A percentile compares a stretch with the other conserved stretches of the same genome.
Conservation (phyloP, 2,797 vertebrate genomes). For the Lateolabrax maculatus region DNA sequence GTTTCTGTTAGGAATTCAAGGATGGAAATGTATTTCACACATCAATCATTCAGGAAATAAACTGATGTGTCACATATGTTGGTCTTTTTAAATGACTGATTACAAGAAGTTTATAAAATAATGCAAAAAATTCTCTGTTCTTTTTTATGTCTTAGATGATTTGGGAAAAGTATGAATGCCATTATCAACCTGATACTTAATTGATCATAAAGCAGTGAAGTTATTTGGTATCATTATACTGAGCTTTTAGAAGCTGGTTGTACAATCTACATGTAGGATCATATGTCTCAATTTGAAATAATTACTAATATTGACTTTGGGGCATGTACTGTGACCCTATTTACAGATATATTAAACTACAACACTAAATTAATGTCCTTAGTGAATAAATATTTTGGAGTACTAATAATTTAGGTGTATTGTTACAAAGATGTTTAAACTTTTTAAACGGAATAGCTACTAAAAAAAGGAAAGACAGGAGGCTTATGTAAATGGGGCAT, state of each 20-base stretch:
- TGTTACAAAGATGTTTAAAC: neutral
- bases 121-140: neutral
- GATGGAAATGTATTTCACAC: conserved; percentile 9
- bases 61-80: neutral
- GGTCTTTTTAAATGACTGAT: neutral
- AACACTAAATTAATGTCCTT: conserved; percentile 47
- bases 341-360: conserved; percentile 10
- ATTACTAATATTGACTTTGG: neutral
- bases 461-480: neutral
- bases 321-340: neutral
- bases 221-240: conserved; percentile 18
- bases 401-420: neutral
- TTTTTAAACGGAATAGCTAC: neutral
- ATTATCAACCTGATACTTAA: conserved; percentile 10
- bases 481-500: neutral
- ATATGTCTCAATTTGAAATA: conserved; percentile 19
- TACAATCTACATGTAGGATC: neutral
- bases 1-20: neutral
- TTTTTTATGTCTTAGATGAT: conserved; percentile 20
- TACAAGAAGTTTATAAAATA: neutral
- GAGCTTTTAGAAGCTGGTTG: conserved; percentile 8
- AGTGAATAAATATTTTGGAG: conserved; percentile 7
- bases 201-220: conserved; percentile 66
- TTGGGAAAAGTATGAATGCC: conserved; percentile 11
- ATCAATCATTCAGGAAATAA: conserved; percentile 5